Conservation (phyloP, 2,888 invertebrate species). For the Tetanocera ferruginea region DNA sequence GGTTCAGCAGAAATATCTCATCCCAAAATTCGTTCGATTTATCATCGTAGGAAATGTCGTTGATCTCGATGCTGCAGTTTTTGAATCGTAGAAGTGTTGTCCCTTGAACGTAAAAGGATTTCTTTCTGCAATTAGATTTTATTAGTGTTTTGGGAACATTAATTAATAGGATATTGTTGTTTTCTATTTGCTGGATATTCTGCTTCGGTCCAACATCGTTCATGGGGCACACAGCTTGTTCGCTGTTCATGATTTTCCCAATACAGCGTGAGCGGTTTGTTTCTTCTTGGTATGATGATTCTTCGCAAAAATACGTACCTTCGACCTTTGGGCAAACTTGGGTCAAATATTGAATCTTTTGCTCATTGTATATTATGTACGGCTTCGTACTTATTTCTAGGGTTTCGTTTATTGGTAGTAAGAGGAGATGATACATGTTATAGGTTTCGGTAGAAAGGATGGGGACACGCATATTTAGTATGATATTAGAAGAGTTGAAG, state of each 20-base stretch:
- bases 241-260: neutral
- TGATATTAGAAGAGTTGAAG: constrained; percentile 44
- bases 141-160: no score
- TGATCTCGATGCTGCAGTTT: no score
- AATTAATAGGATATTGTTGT: neutral
- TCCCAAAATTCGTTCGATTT: no score
- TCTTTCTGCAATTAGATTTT: no score
- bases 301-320: constrained; percentile 26
- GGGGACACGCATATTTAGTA: constrained; percentile 45
- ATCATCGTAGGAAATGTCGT: no score
- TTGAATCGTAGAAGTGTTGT: no score
- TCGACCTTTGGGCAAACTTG: constrained; percentile 36
- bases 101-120: no score
- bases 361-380: constrained; percentile 17
- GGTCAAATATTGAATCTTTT: constrained; percentile 32
- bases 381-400: constrained; percentile 37
- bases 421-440: constrained; percentile 38
- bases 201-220: neutral
- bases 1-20: no score
- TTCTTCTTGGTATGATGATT: neutral
- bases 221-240: neutral
- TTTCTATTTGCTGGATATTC: neutral
- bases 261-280: constrained; percentile 1
- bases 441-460: constrained; percentile 34
- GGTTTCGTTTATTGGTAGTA: constrained; percentile 42